These are phyloP conservation scores for Heliconius eleuchia DNA, from an alignment of 1,140 invertebrate species.

Conservation along the genomic window DNA sequence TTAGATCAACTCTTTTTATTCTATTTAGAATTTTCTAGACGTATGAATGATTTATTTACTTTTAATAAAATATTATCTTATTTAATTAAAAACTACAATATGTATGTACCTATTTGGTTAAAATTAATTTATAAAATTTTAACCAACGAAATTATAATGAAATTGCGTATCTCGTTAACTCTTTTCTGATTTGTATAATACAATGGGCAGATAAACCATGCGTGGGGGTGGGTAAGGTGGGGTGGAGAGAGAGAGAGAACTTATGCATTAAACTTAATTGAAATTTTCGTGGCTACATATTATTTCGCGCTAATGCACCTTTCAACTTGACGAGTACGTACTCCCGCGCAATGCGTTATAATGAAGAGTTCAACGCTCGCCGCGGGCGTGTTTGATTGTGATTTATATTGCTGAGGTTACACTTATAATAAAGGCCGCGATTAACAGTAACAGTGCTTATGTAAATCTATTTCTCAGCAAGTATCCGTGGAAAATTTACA, in stretches of 20 bases:
- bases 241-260: slow-evolving; percentile 31
- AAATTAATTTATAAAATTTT: too few relatives aligned
- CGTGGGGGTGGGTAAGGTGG: slow-evolving; percentile 19
- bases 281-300: slow-evolving; percentile 73
- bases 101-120: too few relatives aligned
- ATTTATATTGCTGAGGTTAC: slow-evolving; percentile 31
- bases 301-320: slow-evolving; percentile 74
- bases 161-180: not conserved
- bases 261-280: slow-evolving; percentile 75
- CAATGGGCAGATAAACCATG: not conserved
- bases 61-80: not conserved
- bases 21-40: not conserved
- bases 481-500: not conserved
- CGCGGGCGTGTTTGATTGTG: slow-evolving; percentile 33
- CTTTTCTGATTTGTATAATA: slow-evolving; percentile 5
- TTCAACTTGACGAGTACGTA: slow-evolving; percentile 56
- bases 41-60: too few relatives aligned
- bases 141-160: too few relatives aligned
- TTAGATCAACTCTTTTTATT: not conserved
- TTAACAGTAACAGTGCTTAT: slow-evolving; percentile 12
- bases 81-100: not conserved
- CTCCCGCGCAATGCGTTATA: slow-evolving; percentile 41
- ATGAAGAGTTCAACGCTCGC: slow-evolving; percentile 68
- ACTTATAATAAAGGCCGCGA: slow-evolving; percentile 23
- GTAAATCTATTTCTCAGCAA: not conserved